phyloP scores from a whole-genome alignment of 1,140 invertebrate genomes.

The Drosophila sturtevanti region DNA sequence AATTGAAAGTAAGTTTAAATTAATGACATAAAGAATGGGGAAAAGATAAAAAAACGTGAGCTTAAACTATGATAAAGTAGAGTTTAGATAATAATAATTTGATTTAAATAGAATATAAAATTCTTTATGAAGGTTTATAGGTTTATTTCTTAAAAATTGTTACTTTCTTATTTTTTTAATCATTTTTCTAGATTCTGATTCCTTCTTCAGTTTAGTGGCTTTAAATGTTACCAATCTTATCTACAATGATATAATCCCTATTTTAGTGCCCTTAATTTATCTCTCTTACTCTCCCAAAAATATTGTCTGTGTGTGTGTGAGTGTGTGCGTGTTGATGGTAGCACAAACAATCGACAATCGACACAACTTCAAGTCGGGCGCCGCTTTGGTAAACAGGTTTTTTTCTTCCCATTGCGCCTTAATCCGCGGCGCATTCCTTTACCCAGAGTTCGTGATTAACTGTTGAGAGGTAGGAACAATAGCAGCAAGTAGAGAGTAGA shows the following conservation, averaged over 20 bases:
- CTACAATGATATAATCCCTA: slow-evolving; percentile 13
- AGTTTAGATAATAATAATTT: too few relatives aligned
- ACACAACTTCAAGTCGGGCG: slow-evolving; percentile 11
- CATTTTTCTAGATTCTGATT: background rate
- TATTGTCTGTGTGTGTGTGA: background rate
- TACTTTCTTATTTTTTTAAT: background rate
- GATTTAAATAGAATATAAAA: too few relatives aligned
- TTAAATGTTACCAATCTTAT: background rate
- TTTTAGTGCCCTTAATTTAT: background rate
- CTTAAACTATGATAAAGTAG: too few relatives aligned
- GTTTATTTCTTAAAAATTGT: too few relatives aligned
- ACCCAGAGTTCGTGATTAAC: slow-evolving; percentile 71
- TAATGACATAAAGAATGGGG: background rate
- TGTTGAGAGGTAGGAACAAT: slow-evolving; percentile 64
- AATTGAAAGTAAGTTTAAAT: too few relatives aligned
- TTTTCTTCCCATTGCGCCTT: slow-evolving; percentile 32
- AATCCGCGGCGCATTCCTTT: slow-evolving; percentile 71
- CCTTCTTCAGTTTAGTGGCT: background rate
- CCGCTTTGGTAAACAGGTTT: slow-evolving; percentile 17
- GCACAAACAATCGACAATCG: slow-evolving; percentile 15
- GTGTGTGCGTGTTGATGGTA: background rate
- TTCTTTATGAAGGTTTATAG: too few relatives aligned
- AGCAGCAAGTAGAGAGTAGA: slow-evolving; percentile 7
- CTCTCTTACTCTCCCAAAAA: background rate
- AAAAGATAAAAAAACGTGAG: background rate